Percentiles rank a stretch among this genome's conserved stretches.
Conservation (phyloP, 2,797 vertebrate genomes). For the Atherinosoma microstoma region DNA sequence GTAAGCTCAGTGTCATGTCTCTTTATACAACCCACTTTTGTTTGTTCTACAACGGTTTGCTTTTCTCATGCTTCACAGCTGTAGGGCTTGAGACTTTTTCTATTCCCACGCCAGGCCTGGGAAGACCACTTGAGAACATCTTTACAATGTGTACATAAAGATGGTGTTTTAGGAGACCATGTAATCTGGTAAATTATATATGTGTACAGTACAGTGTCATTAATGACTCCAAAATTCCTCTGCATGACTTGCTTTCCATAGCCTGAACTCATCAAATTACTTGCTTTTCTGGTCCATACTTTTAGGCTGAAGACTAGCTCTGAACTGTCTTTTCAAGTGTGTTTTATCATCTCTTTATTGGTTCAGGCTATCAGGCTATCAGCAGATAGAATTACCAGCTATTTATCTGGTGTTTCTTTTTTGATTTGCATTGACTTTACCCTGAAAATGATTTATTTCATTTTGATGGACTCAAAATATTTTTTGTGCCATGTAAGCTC, state of each 20-base stretch:
- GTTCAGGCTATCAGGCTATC: neutral
- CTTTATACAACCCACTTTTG: slow-evolving; percentile 45
- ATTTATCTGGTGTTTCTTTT: too few relatives aligned
- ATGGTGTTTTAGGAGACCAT: slow-evolving; percentile 14
- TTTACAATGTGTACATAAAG: slow-evolving; percentile 8
- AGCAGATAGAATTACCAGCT: neutral
- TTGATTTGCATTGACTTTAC: too few relatives aligned
- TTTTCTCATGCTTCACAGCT: slow-evolving; percentile 46
- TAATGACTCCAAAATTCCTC: neutral
- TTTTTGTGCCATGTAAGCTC: neutral
- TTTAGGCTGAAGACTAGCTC: neutral
- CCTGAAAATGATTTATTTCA: too few relatives aligned
- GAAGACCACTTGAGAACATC: slow-evolving; percentile 1
- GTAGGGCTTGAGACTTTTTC: slow-evolving; percentile 23
- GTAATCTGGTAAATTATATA: slow-evolving; percentile 17
- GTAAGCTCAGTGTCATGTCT: slow-evolving; percentile 71
- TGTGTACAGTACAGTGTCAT: neutral
- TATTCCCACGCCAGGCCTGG: slow-evolving; percentile 28
- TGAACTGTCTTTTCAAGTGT: neutral
- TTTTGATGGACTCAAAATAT: too few relatives aligned
- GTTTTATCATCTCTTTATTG: neutral
- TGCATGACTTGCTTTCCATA: neutral
- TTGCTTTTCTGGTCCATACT: neutral
- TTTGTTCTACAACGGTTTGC: slow-evolving; percentile 26
- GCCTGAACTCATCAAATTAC: slow-evolving; percentile 3